Percentiles rank a stretch among this genome's conserved stretches.
phyloP scores from a whole-genome alignment of 2,888 invertebrate species.

The Andrena bucephala region DNA sequence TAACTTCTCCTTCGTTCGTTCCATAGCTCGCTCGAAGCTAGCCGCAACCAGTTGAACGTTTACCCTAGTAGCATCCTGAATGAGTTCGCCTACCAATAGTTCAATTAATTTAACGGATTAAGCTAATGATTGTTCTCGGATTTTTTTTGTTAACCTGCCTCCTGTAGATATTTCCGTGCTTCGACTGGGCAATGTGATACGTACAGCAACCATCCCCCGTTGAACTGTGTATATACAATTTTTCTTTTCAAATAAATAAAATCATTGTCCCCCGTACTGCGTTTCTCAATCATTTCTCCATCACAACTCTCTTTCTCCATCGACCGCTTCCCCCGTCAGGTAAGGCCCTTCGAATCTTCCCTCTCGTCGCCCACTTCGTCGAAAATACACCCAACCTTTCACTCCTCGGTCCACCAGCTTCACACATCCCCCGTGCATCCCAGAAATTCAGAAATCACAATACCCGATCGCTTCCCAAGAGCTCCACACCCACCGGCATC shows the following conservation, averaged over 20 bases:
- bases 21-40: neutral
- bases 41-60: conserved; percentile 8
- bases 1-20: too few relatives aligned
- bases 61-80: neutral
- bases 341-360: neutral
- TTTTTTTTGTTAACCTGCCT: neutral
- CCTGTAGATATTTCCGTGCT: neutral
- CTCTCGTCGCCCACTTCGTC: neutral
- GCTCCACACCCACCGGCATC: neutral
- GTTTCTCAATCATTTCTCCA: conserved; percentile 38
- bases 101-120: too few relatives aligned
- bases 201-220: conserved; percentile 16
- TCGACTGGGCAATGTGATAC: neutral
- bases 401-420: neutral
- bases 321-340: conserved; percentile 1
- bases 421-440: too few relatives aligned
- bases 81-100: neutral
- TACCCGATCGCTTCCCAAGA: neutral
- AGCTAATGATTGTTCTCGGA: too few relatives aligned
- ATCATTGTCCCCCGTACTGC: conserved; percentile 22
- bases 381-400: neutral
- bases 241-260: conserved; percentile 39
- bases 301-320: too few relatives aligned
- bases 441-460: too few relatives aligned
- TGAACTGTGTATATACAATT: conserved; percentile 38